phyloP scores from a whole-genome alignment of 1,140 invertebrate genomes.

The Grapholita molesta region DNA sequence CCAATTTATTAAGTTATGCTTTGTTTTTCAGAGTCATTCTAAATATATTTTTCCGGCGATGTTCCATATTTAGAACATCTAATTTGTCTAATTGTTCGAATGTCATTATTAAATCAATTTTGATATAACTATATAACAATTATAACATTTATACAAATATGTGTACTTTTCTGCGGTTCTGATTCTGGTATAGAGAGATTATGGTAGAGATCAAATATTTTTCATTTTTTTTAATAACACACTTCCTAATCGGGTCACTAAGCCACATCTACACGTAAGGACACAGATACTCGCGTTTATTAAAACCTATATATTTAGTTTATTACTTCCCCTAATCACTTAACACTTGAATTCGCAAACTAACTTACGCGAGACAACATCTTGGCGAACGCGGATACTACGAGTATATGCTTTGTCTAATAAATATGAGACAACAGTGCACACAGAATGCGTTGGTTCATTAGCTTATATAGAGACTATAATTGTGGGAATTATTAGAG shows the following conservation, averaged over 20 bases:
- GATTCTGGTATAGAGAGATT: too few relatives aligned
- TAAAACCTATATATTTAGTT: not conserved
- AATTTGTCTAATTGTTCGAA: too few relatives aligned
- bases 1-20: too few relatives aligned
- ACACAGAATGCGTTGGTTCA: conserved; percentile 29
- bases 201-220: too few relatives aligned
- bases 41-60: too few relatives aligned
- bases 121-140: too few relatives aligned
- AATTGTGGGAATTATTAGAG: conserved; percentile 73
- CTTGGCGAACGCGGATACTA: conserved; percentile 21
- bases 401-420: conserved; percentile 13
- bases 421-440: conserved; percentile 42
- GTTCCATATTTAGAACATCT: too few relatives aligned
- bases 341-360: not conserved
- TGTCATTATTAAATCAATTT: too few relatives aligned
- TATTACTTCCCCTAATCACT: not conserved
- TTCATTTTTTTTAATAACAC: too few relatives aligned
- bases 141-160: too few relatives aligned
- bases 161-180: too few relatives aligned
- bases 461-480: conserved; percentile 65
- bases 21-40: too few relatives aligned
- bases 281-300: not conserved
- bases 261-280: not conserved
- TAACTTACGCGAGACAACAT: conserved; percentile 46
- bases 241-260: not conserved